These are phyloP conservation scores for Habrosyne pyritoides DNA, from an alignment of 2,888 invertebrate species.

Conservation along the genomic window DNA sequence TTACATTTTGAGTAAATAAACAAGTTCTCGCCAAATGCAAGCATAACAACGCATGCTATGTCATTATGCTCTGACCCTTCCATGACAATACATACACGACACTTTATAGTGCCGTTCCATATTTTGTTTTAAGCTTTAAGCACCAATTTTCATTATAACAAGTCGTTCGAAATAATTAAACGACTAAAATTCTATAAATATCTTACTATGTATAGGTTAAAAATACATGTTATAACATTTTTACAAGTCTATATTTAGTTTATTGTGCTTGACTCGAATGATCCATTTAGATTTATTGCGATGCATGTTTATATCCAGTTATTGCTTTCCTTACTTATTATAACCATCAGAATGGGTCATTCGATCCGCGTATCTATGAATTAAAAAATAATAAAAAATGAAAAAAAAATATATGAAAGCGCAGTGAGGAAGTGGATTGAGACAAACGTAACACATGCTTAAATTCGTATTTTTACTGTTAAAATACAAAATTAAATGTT, in stretches of 20 bases:
- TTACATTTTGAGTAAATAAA: conserved; percentile 23
- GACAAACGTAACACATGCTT: conserved; percentile 51
- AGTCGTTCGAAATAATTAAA: conserved; percentile 84
- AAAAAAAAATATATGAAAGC: conserved; percentile 59
- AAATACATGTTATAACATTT: conserved; percentile 83
- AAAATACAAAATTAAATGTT: conserved; percentile 55
- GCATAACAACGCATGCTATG: conserved; percentile 83
- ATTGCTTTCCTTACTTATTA: conserved; percentile 12
- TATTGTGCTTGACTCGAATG: conserved; percentile 52
- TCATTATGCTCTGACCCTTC: conserved; percentile 76
- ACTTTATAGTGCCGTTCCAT: conserved; percentile 61
- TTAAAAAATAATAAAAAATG: conserved; percentile 52
- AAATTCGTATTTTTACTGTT: conserved; percentile 49
- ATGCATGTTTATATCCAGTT: conserved; percentile 20
- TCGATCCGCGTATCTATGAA: conserved; percentile 48
- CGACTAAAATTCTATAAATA: conserved; percentile 84
- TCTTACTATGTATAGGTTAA: conserved; percentile 84
- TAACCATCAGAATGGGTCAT: conserved; percentile 45
- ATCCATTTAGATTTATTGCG: conserved; percentile 47
- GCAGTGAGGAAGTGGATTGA: conserved; percentile 47
- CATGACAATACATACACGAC: conserved; percentile 79
- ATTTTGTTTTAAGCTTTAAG: conserved; percentile 82
- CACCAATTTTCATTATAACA: conserved; percentile 84
- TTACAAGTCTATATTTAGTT: conserved; percentile 81
- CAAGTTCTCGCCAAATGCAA: conserved; percentile 56